A percentile compares a stretch with the other conserved stretches of the same genome.
Conservation (phyloP, 1,140 invertebrate genomes). For the Chironomus striatipennis region DNA sequence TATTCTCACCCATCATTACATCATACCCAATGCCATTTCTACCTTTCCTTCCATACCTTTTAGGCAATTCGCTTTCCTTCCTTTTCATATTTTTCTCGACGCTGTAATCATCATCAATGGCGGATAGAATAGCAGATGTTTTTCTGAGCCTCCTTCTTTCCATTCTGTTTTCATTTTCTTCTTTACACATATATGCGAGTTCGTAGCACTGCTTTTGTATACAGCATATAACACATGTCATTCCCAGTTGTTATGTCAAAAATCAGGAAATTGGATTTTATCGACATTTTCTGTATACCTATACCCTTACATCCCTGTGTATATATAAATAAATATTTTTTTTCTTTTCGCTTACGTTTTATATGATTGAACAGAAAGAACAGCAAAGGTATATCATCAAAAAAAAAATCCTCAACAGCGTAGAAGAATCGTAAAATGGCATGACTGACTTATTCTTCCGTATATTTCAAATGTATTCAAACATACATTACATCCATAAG, state of each 20-base stretch:
- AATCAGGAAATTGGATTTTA: slow-evolving; percentile 22
- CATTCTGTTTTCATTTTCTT: too few species aligned
- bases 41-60: background rate
- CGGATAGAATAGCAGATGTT: background rate
- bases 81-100: background rate
- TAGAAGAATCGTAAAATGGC: too few species aligned
- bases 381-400: background rate
- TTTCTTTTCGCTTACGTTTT: background rate
- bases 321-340: background rate
- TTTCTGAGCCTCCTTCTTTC: too few species aligned
- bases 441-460: too few species aligned
- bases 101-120: background rate
- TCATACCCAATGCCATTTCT: background rate
- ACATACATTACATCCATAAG: too few species aligned
- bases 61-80: background rate
- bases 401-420: background rate
- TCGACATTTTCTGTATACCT: background rate
- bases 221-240: background rate
- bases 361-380: background rate
- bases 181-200: too few species aligned
- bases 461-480: too few species aligned
- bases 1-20: too few species aligned
- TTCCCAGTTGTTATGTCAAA: slow-evolving; percentile 17
- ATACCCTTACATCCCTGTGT: background rate
- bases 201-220: too few species aligned